Evolutionary conservation across 2,888 invertebrate genomes (phyloP).

Genomic region (Microdon myrmicae): DNA sequence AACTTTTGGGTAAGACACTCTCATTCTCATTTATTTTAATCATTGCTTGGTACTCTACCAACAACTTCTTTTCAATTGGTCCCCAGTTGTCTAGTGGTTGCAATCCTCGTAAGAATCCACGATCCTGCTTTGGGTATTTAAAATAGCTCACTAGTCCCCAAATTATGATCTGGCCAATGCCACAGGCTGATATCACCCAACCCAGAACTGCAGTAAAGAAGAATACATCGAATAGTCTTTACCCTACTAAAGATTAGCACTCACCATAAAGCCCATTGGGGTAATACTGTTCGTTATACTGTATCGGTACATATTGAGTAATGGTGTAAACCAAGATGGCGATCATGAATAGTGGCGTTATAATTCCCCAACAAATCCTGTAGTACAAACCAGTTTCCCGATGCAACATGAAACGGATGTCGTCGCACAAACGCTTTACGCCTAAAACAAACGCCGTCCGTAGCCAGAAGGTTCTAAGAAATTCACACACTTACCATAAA

Average conservation of each 20-base stretch:
- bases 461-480: background rate
- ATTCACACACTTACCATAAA: slow-evolving; percentile 72
- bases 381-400: slow-evolving; percentile 76
- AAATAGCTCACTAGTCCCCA: slow-evolving; percentile 61
- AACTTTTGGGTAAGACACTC: slow-evolving; percentile 58
- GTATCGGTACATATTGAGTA: slow-evolving; percentile 70
- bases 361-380: slow-evolving; percentile 80
- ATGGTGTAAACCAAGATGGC: slow-evolving; percentile 78
- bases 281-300: slow-evolving; percentile 72
- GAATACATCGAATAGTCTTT: background rate
- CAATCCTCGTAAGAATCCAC: slow-evolving; percentile 58
- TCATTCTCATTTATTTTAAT: slow-evolving; percentile 56
- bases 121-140: slow-evolving; percentile 54
- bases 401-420: slow-evolving; percentile 84
- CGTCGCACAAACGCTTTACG: slow-evolving; percentile 73
- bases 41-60: slow-evolving; percentile 67
- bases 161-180: slow-evolving; percentile 68
- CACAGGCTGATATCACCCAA: slow-evolving; percentile 69
- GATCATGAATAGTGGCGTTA: slow-evolving; percentile 77
- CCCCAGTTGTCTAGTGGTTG: slow-evolving; percentile 63
- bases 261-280: slow-evolving; percentile 73
- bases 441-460: slow-evolving; percentile 62
- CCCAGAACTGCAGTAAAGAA: slow-evolving; percentile 61
- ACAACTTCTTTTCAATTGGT: slow-evolving; percentile 61
- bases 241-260: slow-evolving; percentile 10